Conservation (phyloP, 2,797 vertebrate species). For the Lates japonicus region DNA sequence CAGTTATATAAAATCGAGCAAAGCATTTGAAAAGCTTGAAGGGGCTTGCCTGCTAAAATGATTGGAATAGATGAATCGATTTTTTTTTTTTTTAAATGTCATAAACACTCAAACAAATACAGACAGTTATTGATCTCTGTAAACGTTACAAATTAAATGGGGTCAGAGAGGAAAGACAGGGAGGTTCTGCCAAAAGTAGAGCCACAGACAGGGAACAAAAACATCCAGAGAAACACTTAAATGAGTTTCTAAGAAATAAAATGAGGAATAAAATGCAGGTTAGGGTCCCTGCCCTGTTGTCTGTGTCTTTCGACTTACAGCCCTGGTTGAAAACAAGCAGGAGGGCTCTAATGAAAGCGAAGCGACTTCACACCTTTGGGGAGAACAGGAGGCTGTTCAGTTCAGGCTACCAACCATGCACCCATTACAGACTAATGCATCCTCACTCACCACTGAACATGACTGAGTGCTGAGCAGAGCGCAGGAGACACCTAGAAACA, state of each 20-base stretch:
- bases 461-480: slow-evolving; percentile 28
- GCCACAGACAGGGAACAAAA: not conserved
- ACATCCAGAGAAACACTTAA: not conserved
- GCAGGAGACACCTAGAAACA: slow-evolving; percentile 18
- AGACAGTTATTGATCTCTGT: not conserved
- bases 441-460: slow-evolving; percentile 30
- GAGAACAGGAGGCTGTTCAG: slow-evolving; percentile 35
- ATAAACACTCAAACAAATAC: not conserved
- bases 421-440: slow-evolving; percentile 46
- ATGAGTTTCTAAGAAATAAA: not conserved
- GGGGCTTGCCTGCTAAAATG: not conserved
- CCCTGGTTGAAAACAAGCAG: slow-evolving; percentile 74
- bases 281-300: slow-evolving; percentile 25
- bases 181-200: not conserved
- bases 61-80: not conserved
- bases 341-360: slow-evolving; percentile 67
- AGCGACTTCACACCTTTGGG: slow-evolving; percentile 58
- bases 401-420: slow-evolving; percentile 48
- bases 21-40: slow-evolving; percentile 1
- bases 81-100: no score
- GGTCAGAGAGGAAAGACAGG: not conserved
- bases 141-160: not conserved
- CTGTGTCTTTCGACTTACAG: slow-evolving; percentile 40
- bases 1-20: not conserved
- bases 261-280: slow-evolving; percentile 11